Percentiles rank a stretch among this genome's conserved stretches.
Evolutionary conservation across 2,113 vertebrate genomes (phyloP).

Genomic region (Chascanopsetta lugubris): DNA sequence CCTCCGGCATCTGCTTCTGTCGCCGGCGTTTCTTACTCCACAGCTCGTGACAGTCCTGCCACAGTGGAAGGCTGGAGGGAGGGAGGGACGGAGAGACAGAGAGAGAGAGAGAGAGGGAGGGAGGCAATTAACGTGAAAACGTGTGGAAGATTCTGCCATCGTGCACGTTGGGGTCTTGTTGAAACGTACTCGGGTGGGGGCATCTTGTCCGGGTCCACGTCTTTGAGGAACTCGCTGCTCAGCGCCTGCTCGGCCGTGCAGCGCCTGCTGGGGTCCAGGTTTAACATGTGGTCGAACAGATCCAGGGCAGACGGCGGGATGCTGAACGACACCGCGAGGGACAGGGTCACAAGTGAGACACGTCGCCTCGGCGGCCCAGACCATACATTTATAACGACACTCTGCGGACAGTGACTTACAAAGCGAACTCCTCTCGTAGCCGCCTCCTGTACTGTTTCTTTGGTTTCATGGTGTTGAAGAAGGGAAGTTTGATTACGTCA

Average conservation of each 20-base stretch:
- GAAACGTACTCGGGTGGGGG: constrained; percentile 93
- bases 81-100: no score
- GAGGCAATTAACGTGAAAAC: not conserved
- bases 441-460: constrained; percentile 98
- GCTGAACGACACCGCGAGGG: constrained; percentile 72
- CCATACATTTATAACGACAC: not conserved
- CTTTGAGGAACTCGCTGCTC: constrained; percentile 93
- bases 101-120: not conserved
- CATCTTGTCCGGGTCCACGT: constrained; percentile 97
- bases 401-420: constrained; percentile 83
- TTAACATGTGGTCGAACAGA: constrained; percentile 97
- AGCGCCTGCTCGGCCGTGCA: constrained; percentile 96
- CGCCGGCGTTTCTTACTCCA: constrained; percentile 98
- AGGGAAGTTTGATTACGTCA: constrained; percentile 98
- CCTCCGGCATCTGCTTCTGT: constrained; percentile 97
- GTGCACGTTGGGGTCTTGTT: not conserved
- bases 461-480: constrained; percentile 99
- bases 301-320: constrained; percentile 92
- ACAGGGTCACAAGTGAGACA: not conserved
- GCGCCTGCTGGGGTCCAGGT: constrained; percentile 95
- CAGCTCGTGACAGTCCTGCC: constrained; percentile 99
- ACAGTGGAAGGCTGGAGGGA: constrained; percentile 89
- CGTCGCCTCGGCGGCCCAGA: not conserved
- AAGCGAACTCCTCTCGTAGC: constrained; percentile 96
- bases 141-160: not conserved